Evolutionary conservation across 2,113 vertebrate genomes (phyloP).

Genomic region (Tenebrosternarchus preto): DNA sequence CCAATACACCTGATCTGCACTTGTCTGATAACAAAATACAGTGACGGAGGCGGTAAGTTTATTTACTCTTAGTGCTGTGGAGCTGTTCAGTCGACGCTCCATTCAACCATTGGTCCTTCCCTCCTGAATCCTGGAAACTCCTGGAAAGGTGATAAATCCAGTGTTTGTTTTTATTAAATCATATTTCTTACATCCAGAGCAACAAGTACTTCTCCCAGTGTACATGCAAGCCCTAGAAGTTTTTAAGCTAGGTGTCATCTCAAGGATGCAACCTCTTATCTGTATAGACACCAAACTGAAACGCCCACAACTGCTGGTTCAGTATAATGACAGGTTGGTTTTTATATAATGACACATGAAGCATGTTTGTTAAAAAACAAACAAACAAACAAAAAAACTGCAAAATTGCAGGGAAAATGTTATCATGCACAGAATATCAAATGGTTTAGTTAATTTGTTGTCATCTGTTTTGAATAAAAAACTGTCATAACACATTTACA

Average conservation of each 20-base stretch:
- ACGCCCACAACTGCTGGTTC: constrained; percentile 39
- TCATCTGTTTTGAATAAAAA: neutral
- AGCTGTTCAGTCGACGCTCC: neutral
- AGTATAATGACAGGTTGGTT: neutral
- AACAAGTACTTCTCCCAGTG: neutral
- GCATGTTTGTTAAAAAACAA: too few relatives aligned
- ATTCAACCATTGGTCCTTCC: constrained; percentile 6
- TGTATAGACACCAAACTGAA: constrained; percentile 27
- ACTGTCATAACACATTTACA: neutral
- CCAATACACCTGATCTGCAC: neutral
- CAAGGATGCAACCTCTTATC: constrained; percentile 36
- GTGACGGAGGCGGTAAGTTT: neutral
- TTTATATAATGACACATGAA: neutral
- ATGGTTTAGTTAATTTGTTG: neutral
- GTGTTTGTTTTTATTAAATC: neutral
- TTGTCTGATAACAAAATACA: neutral
- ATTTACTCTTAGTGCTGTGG: constrained; percentile 36
- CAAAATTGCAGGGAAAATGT: neutral
- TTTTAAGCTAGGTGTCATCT: constrained; percentile 8
- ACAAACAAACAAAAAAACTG: neutral
- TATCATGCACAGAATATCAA: neutral
- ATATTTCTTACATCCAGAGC: neutral
- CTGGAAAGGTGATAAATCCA: neutral
- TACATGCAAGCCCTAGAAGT: constrained; percentile 14
- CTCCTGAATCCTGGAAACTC: constrained; percentile 25